Conservation (phyloP, 2,888 invertebrate genomes). For the Timema cristinae region DNA sequence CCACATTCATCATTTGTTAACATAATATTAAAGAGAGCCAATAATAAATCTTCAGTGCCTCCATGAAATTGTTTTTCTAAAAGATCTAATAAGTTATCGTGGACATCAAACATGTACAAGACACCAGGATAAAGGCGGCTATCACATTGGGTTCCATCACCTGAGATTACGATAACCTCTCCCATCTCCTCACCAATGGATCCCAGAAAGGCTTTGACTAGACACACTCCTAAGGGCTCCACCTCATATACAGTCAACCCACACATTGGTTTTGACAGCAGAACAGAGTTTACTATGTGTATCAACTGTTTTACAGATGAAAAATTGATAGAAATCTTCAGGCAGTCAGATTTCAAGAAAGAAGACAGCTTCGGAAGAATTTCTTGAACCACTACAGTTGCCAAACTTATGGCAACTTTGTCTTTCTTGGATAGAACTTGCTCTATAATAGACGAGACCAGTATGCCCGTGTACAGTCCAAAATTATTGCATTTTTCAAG, state of each 20-base stretch:
- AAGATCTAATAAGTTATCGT: constrained; percentile 15
- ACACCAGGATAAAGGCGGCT: constrained; percentile 19
- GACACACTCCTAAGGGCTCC: constrained; percentile 15
- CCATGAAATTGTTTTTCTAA: constrained; percentile 6
- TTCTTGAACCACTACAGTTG: constrained; percentile 19
- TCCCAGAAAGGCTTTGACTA: constrained; percentile 26
- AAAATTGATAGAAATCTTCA: constrained; percentile 25
- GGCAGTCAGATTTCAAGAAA: constrained; percentile 13
- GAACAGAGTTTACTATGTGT: constrained; percentile 21
- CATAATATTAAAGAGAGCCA: constrained; percentile 25
- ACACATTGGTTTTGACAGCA: constrained; percentile 26
- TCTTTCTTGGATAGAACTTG: constrained; percentile 10
- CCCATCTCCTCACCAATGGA: constrained; percentile 20
- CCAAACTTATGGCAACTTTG: neutral
- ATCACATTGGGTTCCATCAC: constrained; percentile 8
- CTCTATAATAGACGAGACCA: constrained; percentile 22
- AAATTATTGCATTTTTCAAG: constrained; percentile 21
- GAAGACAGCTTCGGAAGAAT: neutral
- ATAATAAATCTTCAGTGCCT: no score
- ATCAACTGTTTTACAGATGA: constrained; percentile 25
- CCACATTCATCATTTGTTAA: constrained; percentile 16
- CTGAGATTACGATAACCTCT: constrained; percentile 22
- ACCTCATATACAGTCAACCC: constrained; percentile 17
- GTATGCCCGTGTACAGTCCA: constrained; percentile 28
- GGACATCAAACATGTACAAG: constrained; percentile 20